Percentiles rank a stretch among this genome's conserved stretches.
Conservation (phyloP, 92 coral and sea anemone genomes). For the Actinernus sp. region DNA sequence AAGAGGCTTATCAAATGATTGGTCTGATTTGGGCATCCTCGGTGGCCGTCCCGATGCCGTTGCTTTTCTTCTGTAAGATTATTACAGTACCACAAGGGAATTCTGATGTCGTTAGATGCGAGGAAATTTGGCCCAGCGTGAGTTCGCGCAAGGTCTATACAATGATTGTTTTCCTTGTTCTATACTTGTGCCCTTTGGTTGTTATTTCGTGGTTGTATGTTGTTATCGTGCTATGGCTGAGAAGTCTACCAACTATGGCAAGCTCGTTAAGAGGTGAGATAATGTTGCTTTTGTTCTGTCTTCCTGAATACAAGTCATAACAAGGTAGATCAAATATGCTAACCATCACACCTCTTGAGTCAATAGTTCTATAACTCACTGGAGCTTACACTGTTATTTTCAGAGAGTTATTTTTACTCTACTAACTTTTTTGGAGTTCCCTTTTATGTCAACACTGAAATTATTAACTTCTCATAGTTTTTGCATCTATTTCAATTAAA, state of each 20-base stretch:
- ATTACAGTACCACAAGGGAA: slow-evolving; percentile 13
- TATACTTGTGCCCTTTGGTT: slow-evolving; percentile 64
- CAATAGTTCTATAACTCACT: no score
- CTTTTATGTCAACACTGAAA: no score
- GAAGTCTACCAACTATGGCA: slow-evolving; percentile 27
- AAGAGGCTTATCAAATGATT: slow-evolving; percentile 48
- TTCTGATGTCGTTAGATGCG: slow-evolving; percentile 35
- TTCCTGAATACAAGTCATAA: neutral
- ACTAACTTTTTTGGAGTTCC: no score
- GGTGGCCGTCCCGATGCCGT: slow-evolving; percentile 59
- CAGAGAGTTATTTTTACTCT: no score
- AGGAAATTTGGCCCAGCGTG: slow-evolving; percentile 76
- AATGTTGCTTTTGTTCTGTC: neutral
- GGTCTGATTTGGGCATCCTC: slow-evolving; percentile 67
- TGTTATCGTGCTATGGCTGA: slow-evolving; percentile 53
- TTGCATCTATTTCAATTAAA: no score
- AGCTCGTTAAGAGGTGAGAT: slow-evolving; percentile 46
- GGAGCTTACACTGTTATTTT: no score
- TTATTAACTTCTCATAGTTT: no score
- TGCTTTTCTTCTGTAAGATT: slow-evolving; percentile 59
- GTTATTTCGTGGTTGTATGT: slow-evolving; percentile 57
- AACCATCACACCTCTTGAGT: no score
- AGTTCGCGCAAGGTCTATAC: slow-evolving; percentile 59
- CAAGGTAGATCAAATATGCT: no score
- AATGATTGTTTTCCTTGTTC: slow-evolving; percentile 53